Evolutionary conservation across 1,140 invertebrate species (phyloP), one percentile per base, ranked within the genome.

Genomic region (Coelopa frigida): DNA sequence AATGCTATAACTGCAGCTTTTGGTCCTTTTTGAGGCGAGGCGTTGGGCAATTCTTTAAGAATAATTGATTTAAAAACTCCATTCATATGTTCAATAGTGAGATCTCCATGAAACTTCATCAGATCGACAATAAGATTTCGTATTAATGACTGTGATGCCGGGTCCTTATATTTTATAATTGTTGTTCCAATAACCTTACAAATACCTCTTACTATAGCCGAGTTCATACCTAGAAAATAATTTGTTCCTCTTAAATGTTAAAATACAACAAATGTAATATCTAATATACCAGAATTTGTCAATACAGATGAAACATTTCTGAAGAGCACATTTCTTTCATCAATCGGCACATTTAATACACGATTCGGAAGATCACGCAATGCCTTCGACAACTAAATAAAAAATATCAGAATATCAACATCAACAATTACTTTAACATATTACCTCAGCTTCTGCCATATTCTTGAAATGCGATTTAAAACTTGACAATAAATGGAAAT

Each of bases 121-220:
- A 92, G 65, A 24, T 77, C 76, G 26, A 70, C 65, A n/a, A 92
- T 75, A 24, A 91, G 68, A 42, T 76, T 75, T 52, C 78, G 78
- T 14, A 91, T 77, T 59, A 83, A 80, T 27, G 78, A 77, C 58
- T 87, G 82, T 4, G 89, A 93, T 47, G 76, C 71, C 37, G 77
- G 76, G 72, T 93, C 88, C 55, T 80, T 74, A 59, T 92, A 92
- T 52, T 84, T 77, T 45, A 82, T 79, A 48, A 92, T 70, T 8
- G 86, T 86, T 21, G 81, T 72, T 12, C 79, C 77, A 44, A 90
- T 64, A 40, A 83, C 75, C 64, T 83, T 82, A 54, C 86, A 89
- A 48, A 92, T 79, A 50, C 84, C 87, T 57, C 79, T 78, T 17
- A 92, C 75, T 47, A 85, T 82, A 53, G 79, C 77, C 50, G 89